phyloP scores from a whole-genome alignment of 2,888 invertebrate genomes.

The Hartigia nigra region DNA sequence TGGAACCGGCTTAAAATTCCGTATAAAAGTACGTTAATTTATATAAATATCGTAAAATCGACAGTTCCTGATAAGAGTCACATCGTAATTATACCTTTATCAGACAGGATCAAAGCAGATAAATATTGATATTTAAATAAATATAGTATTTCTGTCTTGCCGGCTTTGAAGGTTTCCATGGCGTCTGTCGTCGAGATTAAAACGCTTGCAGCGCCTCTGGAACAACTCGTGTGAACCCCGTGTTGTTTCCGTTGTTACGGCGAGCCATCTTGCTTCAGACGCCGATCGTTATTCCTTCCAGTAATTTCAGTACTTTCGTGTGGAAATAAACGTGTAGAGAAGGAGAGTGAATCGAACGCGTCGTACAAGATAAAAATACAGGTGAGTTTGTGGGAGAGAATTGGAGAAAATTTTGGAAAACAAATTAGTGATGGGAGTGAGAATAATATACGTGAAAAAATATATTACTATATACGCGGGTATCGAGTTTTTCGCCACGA shows the following conservation, averaged over 20 bases:
- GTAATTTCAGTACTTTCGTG: slow-evolving; percentile 31
- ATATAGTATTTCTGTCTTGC: not conserved
- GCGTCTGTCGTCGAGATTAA: not conserved
- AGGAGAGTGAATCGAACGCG: slow-evolving; percentile 1
- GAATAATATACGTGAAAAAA: not conserved
- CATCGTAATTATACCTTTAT: not conserved
- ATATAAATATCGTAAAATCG: not conserved
- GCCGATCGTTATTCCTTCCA: slow-evolving; percentile 46
- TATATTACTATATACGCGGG: not conserved
- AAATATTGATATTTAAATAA: not conserved
- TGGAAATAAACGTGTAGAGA: slow-evolving; percentile 22
- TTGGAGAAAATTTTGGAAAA: not conserved
- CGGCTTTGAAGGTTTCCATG: not conserved
- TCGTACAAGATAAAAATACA: slow-evolving; percentile 12
- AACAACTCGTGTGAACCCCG: slow-evolving; percentile 42
- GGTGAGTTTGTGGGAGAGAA: slow-evolving; percentile 11
- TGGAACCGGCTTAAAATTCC: not conserved
- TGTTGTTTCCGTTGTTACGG: slow-evolving; percentile 54
- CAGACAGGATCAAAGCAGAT: not conserved
- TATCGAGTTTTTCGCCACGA: not conserved
- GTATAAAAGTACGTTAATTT: not conserved
- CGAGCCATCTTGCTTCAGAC: slow-evolving; percentile 46
- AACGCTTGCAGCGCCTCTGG: not conserved
- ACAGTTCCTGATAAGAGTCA: not conserved
- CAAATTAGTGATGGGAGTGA: not conserved